phyloP scores from a whole-genome alignment of 2,888 invertebrate genomes.

The Tenthredo notha region DNA sequence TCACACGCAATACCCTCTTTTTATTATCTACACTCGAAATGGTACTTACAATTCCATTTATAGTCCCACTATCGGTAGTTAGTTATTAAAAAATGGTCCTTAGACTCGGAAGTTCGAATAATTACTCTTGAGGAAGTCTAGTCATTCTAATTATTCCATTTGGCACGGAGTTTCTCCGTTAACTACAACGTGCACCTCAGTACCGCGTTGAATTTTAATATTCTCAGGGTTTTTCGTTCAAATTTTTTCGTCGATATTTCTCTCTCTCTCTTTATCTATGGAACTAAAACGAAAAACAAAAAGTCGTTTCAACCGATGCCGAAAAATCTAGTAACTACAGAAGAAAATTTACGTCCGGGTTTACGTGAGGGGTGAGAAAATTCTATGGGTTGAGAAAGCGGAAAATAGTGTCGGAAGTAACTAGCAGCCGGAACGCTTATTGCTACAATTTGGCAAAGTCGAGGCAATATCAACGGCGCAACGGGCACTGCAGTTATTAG shows the following conservation, averaged over 20 bases:
- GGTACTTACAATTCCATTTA: neutral
- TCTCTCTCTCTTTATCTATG: neutral
- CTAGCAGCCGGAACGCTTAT: slow-evolving; percentile 64
- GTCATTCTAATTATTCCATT: slow-evolving; percentile 24
- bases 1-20: neutral
- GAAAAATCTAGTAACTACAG: neutral
- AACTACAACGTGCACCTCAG: neutral
- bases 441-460: slow-evolving; percentile 71
- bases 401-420: slow-evolving; percentile 60
- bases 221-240: neutral
- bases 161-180: neutral
- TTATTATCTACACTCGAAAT: neutral
- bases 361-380: neutral
- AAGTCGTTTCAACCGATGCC: neutral
- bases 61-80: neutral
- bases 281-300: neutral
- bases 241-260: neutral
- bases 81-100: neutral
- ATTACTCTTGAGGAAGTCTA: slow-evolving; percentile 1
- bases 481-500: slow-evolving; percentile 62
- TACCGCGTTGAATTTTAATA: neutral
- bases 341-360: neutral
- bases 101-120: neutral
- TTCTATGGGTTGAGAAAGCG: neutral
- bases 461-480: slow-evolving; percentile 67